Evolutionary conservation across 2,113 vertebrate species (phyloP).

Genomic region (Platichthys stellatus): DNA sequence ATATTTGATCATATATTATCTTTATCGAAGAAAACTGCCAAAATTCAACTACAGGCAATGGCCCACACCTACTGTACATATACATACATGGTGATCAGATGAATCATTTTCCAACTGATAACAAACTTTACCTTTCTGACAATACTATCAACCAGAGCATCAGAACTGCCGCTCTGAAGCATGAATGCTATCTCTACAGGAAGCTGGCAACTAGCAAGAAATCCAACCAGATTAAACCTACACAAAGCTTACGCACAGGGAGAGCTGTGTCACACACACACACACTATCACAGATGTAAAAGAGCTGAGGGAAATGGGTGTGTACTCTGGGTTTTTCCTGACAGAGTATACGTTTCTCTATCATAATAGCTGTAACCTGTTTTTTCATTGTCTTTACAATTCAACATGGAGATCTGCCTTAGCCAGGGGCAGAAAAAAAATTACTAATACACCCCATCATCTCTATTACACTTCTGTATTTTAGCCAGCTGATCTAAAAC

Average conservation of each 20-base stretch:
- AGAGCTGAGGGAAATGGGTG: background rate
- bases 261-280: constrained; percentile 11
- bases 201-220: constrained; percentile 10
- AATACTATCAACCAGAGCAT: background rate
- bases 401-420: constrained; percentile 31
- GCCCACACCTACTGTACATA: background rate
- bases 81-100: background rate
- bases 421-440: constrained; percentile 19
- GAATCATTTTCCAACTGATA: background rate
- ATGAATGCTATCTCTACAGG: constrained; percentile 32
- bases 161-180: background rate
- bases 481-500: background rate
- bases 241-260: constrained; percentile 4
- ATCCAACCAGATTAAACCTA: background rate
- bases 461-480: constrained; percentile 22
- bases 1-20: background rate
- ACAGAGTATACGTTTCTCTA: background rate
- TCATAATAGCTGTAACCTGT: constrained; percentile 30
- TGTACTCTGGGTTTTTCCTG: background rate
- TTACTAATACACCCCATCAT: background rate
- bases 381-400: constrained; percentile 19
- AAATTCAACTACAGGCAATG: background rate
- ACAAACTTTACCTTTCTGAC: constrained; percentile 1
- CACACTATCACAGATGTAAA: background rate
- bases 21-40: background rate